Evolutionary conservation across 1,140 invertebrate genomes (phyloP).

Genomic region (Doryteuthis pealeii): DNA sequence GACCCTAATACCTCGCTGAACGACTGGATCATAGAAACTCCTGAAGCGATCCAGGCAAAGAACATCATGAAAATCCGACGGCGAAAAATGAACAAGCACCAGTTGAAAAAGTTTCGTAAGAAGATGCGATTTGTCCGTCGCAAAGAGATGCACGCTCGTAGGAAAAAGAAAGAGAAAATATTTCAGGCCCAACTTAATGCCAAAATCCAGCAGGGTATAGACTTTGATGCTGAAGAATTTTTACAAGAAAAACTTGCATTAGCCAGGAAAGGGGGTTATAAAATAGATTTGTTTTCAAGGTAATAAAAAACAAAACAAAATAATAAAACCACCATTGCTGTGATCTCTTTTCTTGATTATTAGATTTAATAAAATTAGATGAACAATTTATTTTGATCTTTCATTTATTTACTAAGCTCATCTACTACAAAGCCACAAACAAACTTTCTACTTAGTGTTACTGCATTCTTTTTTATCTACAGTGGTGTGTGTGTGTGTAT

Average conservation of each 20-base stretch:
- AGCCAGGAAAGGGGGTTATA: slow-evolving; percentile 26
- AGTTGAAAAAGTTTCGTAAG: slow-evolving; percentile 26
- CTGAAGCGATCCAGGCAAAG: slow-evolving; percentile 18
- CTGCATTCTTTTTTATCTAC: too few relatives aligned
- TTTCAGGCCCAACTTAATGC: slow-evolving; percentile 20
- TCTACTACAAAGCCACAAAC: too few relatives aligned
- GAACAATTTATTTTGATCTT: too few relatives aligned
- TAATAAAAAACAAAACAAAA: too few relatives aligned
- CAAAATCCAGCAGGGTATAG: slow-evolving; percentile 20
- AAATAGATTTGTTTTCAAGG: neutral
- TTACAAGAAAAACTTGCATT: slow-evolving; percentile 23
- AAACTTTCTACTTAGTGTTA: too few relatives aligned
- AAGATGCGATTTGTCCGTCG: slow-evolving; percentile 21
- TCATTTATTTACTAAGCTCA: too few relatives aligned
- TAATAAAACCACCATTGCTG: too few relatives aligned
- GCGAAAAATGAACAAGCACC: slow-evolving; percentile 30
- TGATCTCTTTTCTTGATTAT: too few relatives aligned
- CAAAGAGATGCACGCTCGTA: slow-evolving; percentile 8
- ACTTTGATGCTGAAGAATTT: slow-evolving; percentile 26
- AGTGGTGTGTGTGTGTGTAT: too few relatives aligned
- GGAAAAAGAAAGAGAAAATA: slow-evolving; percentile 21
- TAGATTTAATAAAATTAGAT: too few relatives aligned
- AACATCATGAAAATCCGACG: slow-evolving; percentile 26
- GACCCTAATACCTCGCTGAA: neutral
- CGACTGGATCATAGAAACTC: neutral